phyloP scores from a whole-genome alignment of 1,140 invertebrate species.

The Campoletis sonorensis region DNA sequence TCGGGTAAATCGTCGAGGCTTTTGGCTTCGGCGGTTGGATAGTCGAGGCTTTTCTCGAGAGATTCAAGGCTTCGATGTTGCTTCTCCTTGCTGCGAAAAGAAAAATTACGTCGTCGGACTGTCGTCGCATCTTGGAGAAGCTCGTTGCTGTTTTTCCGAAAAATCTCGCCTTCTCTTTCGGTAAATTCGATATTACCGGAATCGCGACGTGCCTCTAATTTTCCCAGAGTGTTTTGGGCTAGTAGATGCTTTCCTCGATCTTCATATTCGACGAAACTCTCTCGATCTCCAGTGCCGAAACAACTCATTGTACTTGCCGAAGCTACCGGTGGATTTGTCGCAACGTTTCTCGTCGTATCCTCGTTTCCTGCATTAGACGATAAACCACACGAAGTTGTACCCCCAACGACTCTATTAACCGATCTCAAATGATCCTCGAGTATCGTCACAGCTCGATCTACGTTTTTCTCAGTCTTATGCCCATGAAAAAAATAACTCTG shows the following conservation, averaged over 20 bases:
- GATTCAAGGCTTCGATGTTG: conserved; percentile 64
- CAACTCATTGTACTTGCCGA: conserved; percentile 58
- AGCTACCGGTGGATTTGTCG: conserved; percentile 25
- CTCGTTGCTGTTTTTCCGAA: conserved; percentile 62
- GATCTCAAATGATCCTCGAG: conserved; percentile 50
- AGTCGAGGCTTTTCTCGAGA: conserved; percentile 55
- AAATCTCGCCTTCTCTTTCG: conserved; percentile 65
- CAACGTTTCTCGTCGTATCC: conserved; percentile 15
- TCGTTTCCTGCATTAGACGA: not conserved
- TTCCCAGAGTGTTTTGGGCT: not conserved
- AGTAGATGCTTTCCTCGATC: conserved; percentile 40
- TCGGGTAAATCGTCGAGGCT: conserved; percentile 62
- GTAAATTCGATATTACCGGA: conserved; percentile 63
- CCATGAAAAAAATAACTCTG: conserved; percentile 70
- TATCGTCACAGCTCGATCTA: conserved; percentile 60
- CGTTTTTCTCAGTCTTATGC: conserved; percentile 67
- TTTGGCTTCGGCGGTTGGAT: conserved; percentile 55
- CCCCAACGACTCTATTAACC: not conserved
- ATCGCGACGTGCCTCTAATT: conserved; percentile 42
- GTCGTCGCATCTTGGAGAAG: conserved; percentile 53
- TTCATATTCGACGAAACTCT: conserved; percentile 42
- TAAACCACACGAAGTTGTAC: not conserved
- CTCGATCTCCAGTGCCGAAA: conserved; percentile 54
- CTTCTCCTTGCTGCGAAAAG: conserved; percentile 60
- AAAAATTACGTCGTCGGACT: conserved; percentile 55